Conservation (phyloP, 2,113 vertebrate species). For the Caranx ignobilis region DNA sequence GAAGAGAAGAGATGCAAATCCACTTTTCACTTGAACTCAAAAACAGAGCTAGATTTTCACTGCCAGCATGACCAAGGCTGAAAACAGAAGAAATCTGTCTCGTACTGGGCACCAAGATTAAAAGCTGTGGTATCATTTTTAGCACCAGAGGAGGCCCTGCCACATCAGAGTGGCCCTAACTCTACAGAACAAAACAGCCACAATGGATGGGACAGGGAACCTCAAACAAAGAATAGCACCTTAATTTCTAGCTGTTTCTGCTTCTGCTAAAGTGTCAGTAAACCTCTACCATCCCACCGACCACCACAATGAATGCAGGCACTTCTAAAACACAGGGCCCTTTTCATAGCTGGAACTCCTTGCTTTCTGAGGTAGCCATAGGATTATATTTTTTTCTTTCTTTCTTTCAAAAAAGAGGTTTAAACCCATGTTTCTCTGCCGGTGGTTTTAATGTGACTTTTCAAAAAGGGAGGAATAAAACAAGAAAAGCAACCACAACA, state of each 20-base stretch:
- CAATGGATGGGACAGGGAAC: constrained; percentile 68
- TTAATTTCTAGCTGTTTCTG: constrained; percentile 64
- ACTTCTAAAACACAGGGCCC: constrained; percentile 70
- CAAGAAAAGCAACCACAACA: constrained; percentile 52
- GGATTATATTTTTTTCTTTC: constrained; percentile 52
- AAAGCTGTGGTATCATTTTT: constrained; percentile 78
- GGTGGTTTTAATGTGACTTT: constrained; percentile 78
- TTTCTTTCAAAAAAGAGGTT: constrained; percentile 76
- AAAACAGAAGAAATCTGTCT: constrained; percentile 53
- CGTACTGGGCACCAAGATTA: constrained; percentile 60
- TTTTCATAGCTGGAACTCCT: constrained; percentile 63
- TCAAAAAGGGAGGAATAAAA: constrained; percentile 51
- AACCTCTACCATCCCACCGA: constrained; percentile 44
- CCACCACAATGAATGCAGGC: constrained; percentile 54
- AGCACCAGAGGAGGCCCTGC: constrained; percentile 86
- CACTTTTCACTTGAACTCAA: constrained; percentile 29
- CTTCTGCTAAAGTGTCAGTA: constrained; percentile 69
- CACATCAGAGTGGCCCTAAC: constrained; percentile 63
- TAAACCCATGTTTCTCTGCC: constrained; percentile 83
- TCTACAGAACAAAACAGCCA: constrained; percentile 66
- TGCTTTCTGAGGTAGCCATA: constrained; percentile 85
- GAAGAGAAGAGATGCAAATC: constrained; percentile 14
- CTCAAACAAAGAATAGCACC: constrained; percentile 84
- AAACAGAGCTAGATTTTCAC: constrained; percentile 29
- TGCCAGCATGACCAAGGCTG: constrained; percentile 43